Percentiles rank a stretch among this genome's conserved stretches.
Conservation (phyloP, 2,113 vertebrate genomes). For the Eurystomus gularis region DNA sequence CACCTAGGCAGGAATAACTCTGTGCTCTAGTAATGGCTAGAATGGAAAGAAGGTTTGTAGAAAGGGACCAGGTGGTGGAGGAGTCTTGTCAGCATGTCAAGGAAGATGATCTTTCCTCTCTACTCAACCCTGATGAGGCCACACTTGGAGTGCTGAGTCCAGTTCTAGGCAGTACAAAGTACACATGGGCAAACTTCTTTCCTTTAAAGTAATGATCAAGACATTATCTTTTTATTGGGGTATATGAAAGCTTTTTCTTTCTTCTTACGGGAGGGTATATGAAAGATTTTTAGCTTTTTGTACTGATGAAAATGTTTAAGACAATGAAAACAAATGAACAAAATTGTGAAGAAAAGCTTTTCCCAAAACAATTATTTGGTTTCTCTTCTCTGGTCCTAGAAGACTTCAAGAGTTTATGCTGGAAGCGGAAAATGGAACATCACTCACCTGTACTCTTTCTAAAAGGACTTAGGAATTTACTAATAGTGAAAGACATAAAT, state of each 20-base stretch:
- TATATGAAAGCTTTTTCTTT: neutral
- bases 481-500: neutral
- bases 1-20: neutral
- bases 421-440: neutral
- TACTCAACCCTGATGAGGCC: neutral
- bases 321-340: neutral
- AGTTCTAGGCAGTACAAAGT: neutral
- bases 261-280: neutral
- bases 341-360: neutral
- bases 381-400: neutral
- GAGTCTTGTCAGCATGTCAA: neutral
- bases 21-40: neutral
- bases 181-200: neutral
- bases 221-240: neutral
- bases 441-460: neutral
- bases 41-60: neutral
- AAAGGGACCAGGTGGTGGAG: neutral
- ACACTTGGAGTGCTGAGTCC: neutral
- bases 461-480: neutral
- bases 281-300: neutral
- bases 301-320: neutral
- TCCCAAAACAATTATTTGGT: neutral
- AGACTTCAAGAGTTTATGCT: neutral
- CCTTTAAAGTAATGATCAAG: neutral
- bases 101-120: neutral